Evolutionary conservation across 2,797 vertebrate species (phyloP).

Genomic region (Poliocrania exsul): DNA sequence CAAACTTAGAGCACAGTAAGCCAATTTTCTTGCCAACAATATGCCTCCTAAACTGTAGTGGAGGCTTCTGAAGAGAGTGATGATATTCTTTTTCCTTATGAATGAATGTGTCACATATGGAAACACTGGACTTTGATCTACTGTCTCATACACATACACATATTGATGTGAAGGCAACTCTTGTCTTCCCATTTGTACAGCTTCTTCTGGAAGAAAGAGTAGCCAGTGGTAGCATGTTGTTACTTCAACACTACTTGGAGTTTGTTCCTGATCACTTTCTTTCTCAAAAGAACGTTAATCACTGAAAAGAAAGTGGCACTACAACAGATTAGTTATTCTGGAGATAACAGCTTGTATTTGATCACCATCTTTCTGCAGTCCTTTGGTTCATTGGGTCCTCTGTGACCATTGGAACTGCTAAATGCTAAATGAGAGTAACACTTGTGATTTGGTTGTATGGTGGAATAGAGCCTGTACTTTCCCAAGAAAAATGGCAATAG

Average conservation of each 20-base stretch:
- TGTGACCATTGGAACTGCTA: background rate
- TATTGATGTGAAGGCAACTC: background rate
- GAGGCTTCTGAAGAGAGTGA: background rate
- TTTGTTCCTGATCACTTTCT: background rate
- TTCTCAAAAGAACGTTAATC: background rate
- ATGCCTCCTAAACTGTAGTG: background rate
- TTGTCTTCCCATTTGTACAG: background rate
- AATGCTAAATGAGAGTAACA: background rate
- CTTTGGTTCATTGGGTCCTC: background rate
- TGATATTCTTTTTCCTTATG: background rate
- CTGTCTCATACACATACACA: rapidly evolving
- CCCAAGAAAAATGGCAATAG: background rate
- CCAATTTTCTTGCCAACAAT: background rate
- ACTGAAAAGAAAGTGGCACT: background rate
- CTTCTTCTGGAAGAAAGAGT: background rate
- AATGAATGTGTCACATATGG: background rate
- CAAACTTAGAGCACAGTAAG: background rate
- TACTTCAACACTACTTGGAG: background rate
- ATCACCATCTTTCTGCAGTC: background rate
- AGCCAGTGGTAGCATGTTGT: background rate
- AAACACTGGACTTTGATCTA: background rate
- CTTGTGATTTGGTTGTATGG: background rate
- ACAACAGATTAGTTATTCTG: background rate
- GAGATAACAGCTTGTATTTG: background rate
- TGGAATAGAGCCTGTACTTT: background rate